phyloP scores from a whole-genome alignment of 2,888 invertebrate species.

The Sinotaia quadrata region DNA sequence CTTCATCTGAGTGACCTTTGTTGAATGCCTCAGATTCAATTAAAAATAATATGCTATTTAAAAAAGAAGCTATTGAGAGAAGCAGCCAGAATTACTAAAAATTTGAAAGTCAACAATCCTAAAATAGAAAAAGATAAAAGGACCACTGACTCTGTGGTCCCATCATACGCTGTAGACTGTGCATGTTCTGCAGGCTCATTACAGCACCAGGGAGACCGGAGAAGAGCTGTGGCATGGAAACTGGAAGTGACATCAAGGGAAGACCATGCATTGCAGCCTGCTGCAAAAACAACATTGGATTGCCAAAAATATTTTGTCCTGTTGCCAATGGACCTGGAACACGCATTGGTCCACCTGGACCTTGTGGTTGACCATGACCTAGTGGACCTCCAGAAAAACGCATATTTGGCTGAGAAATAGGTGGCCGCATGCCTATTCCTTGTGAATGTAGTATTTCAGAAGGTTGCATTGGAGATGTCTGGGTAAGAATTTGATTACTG shows the following conservation, averaged over 20 bases:
- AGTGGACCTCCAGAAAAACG: constrained; percentile 16
- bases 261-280: constrained; percentile 7
- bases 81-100: too few relatives aligned
- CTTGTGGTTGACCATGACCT: constrained; percentile 17
- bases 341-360: constrained; percentile 26
- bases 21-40: too few relatives aligned
- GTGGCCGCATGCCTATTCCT: constrained; percentile 25
- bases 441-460: background rate
- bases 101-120: too few relatives aligned
- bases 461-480: background rate
- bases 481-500: background rate
- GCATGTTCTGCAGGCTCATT: constrained; percentile 7
- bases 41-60: too few relatives aligned
- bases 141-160: constrained; percentile 11
- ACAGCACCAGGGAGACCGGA: constrained; percentile 9
- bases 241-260: background rate
- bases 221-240: constrained; percentile 12
- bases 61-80: too few relatives aligned
- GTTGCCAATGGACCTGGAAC: background rate
- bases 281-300: constrained; percentile 14
- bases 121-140: too few relatives aligned
- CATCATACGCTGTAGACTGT: constrained; percentile 20
- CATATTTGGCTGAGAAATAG: constrained; percentile 11
- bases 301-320: constrained; percentile 8
- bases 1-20: too few relatives aligned